A percentile compares a stretch with the other conserved stretches of the same genome.
phyloP scores from a whole-genome alignment of 1,140 invertebrate genomes.

The Colletes latitarsis region DNA sequence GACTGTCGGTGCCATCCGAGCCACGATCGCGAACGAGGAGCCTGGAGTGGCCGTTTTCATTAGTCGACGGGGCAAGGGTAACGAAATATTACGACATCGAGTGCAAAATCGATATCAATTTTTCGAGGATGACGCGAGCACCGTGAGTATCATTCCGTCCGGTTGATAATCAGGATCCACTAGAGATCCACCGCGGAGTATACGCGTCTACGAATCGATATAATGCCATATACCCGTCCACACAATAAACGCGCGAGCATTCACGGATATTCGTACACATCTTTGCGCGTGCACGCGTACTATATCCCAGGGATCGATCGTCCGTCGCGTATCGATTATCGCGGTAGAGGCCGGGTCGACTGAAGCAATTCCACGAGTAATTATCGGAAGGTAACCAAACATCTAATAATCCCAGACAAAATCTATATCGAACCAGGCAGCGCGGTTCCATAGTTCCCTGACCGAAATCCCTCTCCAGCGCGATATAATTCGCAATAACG shows the following conservation, averaged over 20 bases:
- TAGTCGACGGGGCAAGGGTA: conserved; percentile 17
- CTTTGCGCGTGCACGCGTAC: conserved; percentile 5
- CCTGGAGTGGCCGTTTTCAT: conserved; percentile 46
- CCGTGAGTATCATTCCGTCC: conserved; percentile 37
- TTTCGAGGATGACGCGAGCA: conserved; percentile 44
- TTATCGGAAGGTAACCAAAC: conserved; percentile 68
- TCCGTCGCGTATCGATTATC: conserved; percentile 56
- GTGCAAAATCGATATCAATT: conserved; percentile 57
- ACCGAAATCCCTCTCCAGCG: conserved; percentile 5
- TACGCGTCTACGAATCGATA: conserved; percentile 28
- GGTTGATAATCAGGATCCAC: conserved; percentile 53
- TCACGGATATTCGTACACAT: conserved; percentile 7
- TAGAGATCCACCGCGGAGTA: conserved; percentile 33
- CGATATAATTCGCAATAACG: conserved; percentile 51
- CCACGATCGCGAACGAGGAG: not conserved
- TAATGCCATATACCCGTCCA: not conserved
- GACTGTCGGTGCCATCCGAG: not conserved
- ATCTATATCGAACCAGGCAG: conserved; percentile 49
- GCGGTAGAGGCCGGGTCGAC: conserved; percentile 23
- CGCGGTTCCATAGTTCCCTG: not conserved
- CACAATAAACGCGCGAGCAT: conserved; percentile 14
- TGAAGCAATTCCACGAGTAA: conserved; percentile 64
- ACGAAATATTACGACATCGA: conserved; percentile 58
- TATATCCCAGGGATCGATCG: conserved; percentile 26
- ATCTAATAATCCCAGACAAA: conserved; percentile 66